Evolutionary conservation across 2,113 vertebrate genomes (phyloP), one percentile per base, ranked within the genome.

Genomic region (Ibidorhyncha struthersii): DNA sequence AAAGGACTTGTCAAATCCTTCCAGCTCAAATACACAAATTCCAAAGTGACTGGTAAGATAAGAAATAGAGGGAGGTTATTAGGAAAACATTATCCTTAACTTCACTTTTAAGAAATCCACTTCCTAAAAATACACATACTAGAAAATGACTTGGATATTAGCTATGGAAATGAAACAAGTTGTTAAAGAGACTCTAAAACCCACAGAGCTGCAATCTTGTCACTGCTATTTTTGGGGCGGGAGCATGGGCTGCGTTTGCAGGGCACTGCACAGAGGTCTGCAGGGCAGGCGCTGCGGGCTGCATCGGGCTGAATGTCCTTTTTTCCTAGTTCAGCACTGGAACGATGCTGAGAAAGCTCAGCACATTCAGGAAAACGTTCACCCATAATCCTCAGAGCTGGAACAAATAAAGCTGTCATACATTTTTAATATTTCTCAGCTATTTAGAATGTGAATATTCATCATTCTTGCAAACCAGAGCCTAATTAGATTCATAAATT

Each of bases 401-500:
- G 89, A 92, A 89, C 82, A 80, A 93, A 81, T 40, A 86, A 70
- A 95, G 82, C 79, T 94, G 45, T 81, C 79, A 90, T 83, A 40
- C 63, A 95, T 94, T 92, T 93, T 50, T 66, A 62, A 86, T 90
- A 86, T 62, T 88, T 81, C 90, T 92, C 40, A 13, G 74, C 90
- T 80, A 63, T 95, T 96, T 90, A 89, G 74, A 93, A 90, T 86
- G 87, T 65, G 85, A 95, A 95, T 89, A 90, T 86, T 92, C 86
- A 92, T 94, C 88, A 93, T 80, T 93, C 82, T 86, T 83, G 67
- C 76, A 94, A 97, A 86, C 85, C 95, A 86, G 80, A 69, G 55
- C n/a, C 63, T 93, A 93, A 97, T 95, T 92, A 63, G 71, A 86
- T 50, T 81, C 71, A 90, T 95, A 43, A 96, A 96, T 96, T 78